Conservation (phyloP, 2,888 invertebrate genomes). For the Hermaeophaga mercurialis region DNA sequence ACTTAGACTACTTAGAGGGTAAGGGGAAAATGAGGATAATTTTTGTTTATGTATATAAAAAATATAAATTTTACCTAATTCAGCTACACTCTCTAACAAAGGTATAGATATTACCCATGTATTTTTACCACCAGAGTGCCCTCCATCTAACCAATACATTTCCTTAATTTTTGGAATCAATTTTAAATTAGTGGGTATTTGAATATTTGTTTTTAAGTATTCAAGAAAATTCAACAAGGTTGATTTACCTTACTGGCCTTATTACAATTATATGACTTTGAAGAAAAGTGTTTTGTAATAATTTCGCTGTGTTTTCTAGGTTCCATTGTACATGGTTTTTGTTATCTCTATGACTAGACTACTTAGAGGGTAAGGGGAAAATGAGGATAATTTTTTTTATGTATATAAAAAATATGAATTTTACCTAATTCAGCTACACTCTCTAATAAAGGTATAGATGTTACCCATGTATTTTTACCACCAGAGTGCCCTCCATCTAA, state of each 20-base stretch:
- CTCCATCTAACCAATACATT: conserved; percentile 92
- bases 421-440: conserved; percentile 74
- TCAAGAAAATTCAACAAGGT: conserved; percentile 63
- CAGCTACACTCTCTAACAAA: conserved; percentile 73
- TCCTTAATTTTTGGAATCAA: conserved; percentile 71
- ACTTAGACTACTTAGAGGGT: too few species aligned
- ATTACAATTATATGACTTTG: conserved; percentile 73
- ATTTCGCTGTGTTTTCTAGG: conserved; percentile 74
- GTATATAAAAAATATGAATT: conserved; percentile 33
- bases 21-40: too few species aligned
- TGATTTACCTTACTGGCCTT: conserved; percentile 70
- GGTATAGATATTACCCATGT: conserved; percentile 84
- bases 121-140: conserved; percentile 85
- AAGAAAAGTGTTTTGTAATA: conserved; percentile 73
- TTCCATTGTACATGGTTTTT: conserved; percentile 79
- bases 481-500: conserved; percentile 92
- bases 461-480: conserved; percentile 86
- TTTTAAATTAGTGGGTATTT: conserved; percentile 61
- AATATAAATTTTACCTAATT: conserved; percentile 65
- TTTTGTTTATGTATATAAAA: too few species aligned
- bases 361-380: not conserved
- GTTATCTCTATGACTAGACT: conserved; percentile 70
- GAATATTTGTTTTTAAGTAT: too few species aligned
- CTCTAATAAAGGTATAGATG: conserved; percentile 73
- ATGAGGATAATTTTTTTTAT: not conserved